phyloP scores from a whole-genome alignment of 64 coral and sea anemone genomes.

The Exaiptasia diaphana region DNA sequence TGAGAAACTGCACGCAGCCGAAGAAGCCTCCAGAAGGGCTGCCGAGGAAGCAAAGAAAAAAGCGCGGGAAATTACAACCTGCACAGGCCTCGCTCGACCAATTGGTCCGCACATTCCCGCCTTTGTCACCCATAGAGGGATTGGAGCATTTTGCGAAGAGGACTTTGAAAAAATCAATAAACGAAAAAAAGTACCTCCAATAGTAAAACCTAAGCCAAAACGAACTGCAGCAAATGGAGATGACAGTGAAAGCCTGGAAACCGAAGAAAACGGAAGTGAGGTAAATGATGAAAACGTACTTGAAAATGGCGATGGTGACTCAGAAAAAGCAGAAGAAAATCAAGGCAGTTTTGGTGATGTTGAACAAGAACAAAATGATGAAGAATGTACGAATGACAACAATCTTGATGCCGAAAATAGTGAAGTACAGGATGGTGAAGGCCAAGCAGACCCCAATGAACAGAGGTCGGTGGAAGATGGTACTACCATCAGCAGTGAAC shows the following conservation, averaged over 20 bases:
- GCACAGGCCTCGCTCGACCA: conserved; percentile 68
- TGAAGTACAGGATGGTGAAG: not conserved
- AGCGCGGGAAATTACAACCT: conserved; percentile 84
- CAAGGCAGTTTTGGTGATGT: not conserved
- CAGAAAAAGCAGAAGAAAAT: not conserved
- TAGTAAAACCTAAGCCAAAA: conserved; percentile 2
- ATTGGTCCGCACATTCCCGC: conserved; percentile 58
- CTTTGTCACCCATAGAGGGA: conserved; percentile 75
- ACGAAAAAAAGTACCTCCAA: not conserved
- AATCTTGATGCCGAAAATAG: not conserved
- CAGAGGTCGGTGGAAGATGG: too few relatives aligned
- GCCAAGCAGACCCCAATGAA: too few relatives aligned
- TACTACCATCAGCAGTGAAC: too few relatives aligned
- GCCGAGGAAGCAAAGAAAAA: conserved; percentile 89
- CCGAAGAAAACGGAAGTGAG: not conserved
- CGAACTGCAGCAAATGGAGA: not conserved
- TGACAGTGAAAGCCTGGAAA: not conserved
- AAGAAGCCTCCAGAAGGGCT: conserved; percentile 69
- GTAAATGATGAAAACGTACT: not conserved
- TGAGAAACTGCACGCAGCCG: conserved; percentile 68
- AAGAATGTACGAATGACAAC: not conserved
- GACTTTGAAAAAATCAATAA: conserved; percentile 56
- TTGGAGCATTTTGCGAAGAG: conserved; percentile 66
- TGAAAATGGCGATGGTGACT: not conserved
- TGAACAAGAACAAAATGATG: not conserved